These are phyloP conservation scores for Gandaritis pyraliata DNA, from an alignment of 2,888 invertebrate species.

Conservation along the genomic window DNA sequence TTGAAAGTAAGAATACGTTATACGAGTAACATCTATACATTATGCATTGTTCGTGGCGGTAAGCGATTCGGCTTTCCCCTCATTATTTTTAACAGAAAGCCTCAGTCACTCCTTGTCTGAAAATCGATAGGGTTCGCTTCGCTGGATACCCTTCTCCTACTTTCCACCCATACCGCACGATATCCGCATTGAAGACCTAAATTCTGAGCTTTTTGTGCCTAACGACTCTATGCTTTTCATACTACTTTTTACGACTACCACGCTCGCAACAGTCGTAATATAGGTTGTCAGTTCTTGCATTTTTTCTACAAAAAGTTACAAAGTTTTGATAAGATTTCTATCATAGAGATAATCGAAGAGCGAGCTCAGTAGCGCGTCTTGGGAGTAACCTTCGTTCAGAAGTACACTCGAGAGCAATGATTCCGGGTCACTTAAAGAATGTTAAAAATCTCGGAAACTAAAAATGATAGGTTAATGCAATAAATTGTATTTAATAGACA, in stretches of 20 bases:
- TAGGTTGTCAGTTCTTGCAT: neutral
- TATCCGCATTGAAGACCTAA: conserved; percentile 28
- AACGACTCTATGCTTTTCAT: neutral
- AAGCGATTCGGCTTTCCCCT: conserved; percentile 41
- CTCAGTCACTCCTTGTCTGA: conserved; percentile 40
- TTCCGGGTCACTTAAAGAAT: too few species aligned
- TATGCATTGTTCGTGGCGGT: conserved; percentile 39
- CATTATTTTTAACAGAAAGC: conserved; percentile 55
- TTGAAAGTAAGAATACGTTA: conserved; percentile 20
- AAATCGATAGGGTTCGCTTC: conserved; percentile 59
- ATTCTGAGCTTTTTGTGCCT: conserved; percentile 14
- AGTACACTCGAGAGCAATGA: too few species aligned
- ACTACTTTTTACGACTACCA: neutral
- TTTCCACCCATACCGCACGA: conserved; percentile 24
- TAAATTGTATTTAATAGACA: too few species aligned
- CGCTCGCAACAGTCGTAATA: neutral
- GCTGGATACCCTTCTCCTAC: conserved; percentile 25
- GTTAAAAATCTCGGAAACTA: too few species aligned
- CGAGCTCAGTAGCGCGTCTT: too few species aligned
- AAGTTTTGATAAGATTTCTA: too few species aligned
- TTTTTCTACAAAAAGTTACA: neutral
- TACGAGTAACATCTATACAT: conserved; percentile 20
- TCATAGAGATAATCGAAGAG: too few species aligned
- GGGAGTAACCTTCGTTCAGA: too few species aligned
- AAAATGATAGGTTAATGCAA: too few species aligned